Conservation (phyloP, 2,888 invertebrate species). For the Margaritifera margaritifera region DNA sequence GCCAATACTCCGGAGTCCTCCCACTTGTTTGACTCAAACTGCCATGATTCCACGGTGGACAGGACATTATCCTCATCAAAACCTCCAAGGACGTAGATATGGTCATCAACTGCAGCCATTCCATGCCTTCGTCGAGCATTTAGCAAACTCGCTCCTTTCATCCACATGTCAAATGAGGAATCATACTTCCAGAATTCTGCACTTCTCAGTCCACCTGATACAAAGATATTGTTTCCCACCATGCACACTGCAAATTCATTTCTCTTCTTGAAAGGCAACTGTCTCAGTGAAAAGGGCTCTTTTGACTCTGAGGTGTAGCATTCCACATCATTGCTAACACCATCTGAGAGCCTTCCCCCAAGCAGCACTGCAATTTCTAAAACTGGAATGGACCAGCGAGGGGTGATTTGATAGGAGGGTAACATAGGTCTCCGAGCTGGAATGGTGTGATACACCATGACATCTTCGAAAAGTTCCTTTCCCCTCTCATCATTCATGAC, state of each 20-base stretch:
- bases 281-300: conserved; percentile 57
- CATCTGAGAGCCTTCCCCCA: conserved; percentile 62
- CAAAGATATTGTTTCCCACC: conserved; percentile 63
- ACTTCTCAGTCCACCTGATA: conserved; percentile 64
- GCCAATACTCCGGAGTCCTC: conserved; percentile 52
- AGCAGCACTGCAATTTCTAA: conserved; percentile 60
- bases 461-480: conserved; percentile 57
- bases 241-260: conserved; percentile 65
- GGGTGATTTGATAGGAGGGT: conserved; percentile 63
- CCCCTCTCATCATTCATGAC: conserved; percentile 54
- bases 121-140: conserved; percentile 63
- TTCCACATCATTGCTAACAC: conserved; percentile 65
- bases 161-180: conserved; percentile 62
- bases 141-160: conserved; percentile 56
- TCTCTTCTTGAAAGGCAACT: conserved; percentile 63
- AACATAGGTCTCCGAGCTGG: conserved; percentile 60
- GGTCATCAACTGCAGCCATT: conserved; percentile 64
- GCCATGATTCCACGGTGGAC: conserved; percentile 63
- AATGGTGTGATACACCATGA: conserved; percentile 59
- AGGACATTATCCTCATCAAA: conserved; percentile 66
- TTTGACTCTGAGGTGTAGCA: conserved; percentile 55
- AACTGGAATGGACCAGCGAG: conserved; percentile 50
- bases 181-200: conserved; percentile 68
- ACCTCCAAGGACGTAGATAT: conserved; percentile 63
- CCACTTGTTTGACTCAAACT: conserved; percentile 57